Conservation (phyloP, 2,888 invertebrate species). For the Stenolophus ochropezus region DNA sequence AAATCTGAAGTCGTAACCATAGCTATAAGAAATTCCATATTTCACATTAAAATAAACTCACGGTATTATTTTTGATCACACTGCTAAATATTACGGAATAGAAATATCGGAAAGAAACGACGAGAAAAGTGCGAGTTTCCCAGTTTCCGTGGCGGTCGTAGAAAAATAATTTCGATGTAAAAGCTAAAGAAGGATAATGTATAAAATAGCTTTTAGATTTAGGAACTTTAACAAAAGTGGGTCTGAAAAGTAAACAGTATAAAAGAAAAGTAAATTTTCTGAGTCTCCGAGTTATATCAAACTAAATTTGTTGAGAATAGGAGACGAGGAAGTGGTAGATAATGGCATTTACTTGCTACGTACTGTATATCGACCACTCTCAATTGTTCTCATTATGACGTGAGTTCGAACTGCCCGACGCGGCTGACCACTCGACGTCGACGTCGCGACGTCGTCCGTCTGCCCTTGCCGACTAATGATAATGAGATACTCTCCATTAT, state of each 20-base stretch:
- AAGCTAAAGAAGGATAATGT: conserved; percentile 34
- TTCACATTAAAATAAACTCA: too few relatives aligned
- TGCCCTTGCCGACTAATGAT: conserved; percentile 2
- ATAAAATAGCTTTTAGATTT: conserved; percentile 55
- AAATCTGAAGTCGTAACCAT: too few relatives aligned
- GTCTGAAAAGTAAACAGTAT: conserved; percentile 54
- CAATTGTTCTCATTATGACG: conserved; percentile 54
- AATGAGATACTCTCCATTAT: not conserved
- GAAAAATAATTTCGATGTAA: too few relatives aligned
- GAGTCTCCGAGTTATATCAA: conserved; percentile 45
- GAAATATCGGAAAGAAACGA: too few relatives aligned
- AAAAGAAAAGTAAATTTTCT: conserved; percentile 50
- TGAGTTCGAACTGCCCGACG: conserved; percentile 49
- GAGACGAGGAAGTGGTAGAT: conserved; percentile 51
- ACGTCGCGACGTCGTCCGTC: conserved; percentile 1
- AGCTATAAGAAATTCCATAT: too few relatives aligned
- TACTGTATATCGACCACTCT: conserved; percentile 46
- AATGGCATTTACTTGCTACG: conserved; percentile 49
- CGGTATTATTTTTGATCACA: too few relatives aligned
- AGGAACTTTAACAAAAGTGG: conserved; percentile 47
- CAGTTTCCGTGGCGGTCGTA: too few relatives aligned
- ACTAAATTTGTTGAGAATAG: conserved; percentile 54
- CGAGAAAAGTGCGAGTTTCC: too few relatives aligned
- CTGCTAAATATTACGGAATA: too few relatives aligned
- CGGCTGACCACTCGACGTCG: conserved; percentile 14